Base-by-base conservation (phyloP, 2,113 vertebrate genomes). In the Cromileptes altivelis region DNA sequence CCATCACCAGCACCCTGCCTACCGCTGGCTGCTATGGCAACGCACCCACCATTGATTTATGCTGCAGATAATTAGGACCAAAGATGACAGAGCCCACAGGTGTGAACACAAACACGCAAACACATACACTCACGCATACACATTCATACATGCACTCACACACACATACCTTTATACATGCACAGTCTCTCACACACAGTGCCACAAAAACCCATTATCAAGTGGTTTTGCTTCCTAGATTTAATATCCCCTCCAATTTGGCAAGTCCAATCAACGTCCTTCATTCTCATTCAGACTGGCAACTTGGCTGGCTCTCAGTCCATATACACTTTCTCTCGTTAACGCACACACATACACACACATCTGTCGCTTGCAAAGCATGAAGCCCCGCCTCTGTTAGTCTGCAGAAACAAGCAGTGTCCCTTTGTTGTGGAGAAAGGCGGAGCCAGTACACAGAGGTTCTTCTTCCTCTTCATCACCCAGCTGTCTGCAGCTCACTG, bases 41-140 rank as follows among this genome's bases (percentile, higher is more conserved):
- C 86, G 10, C 77, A 84, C 84, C 88, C 70, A 56, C 85, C 63
- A 37, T 63, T 93, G 92, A 94, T 94, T 93, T 92, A 92, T 92
- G 88, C 92, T 75, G 70, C 85, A 73, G 81, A 94, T 94, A 94
- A 94, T 94, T 91, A 92, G 90, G 89, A 86, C 84, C 70, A 83
- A 64, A 91, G 75, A 92, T 81, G 91, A 90, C 86, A 52, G 82
- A 73, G 84, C 82, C 81, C 81, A 90, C 87, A 89, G 91, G 91
- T 93, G 92, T 89, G 81, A 89, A 82, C 79, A 80, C 79, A 86
- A 79, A 86, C 88, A 89, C 80, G 53, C 33, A 40, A 63, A 60
- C 76, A 69, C 50, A 37, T 37, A 37, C 33, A 37, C 33, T 37
- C 6, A 19, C 71, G 50, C 70, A 56, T 57, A 72, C 67, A 70